phyloP scores from a whole-genome alignment of 2,888 invertebrate species.

The Synergus gifuensis region DNA sequence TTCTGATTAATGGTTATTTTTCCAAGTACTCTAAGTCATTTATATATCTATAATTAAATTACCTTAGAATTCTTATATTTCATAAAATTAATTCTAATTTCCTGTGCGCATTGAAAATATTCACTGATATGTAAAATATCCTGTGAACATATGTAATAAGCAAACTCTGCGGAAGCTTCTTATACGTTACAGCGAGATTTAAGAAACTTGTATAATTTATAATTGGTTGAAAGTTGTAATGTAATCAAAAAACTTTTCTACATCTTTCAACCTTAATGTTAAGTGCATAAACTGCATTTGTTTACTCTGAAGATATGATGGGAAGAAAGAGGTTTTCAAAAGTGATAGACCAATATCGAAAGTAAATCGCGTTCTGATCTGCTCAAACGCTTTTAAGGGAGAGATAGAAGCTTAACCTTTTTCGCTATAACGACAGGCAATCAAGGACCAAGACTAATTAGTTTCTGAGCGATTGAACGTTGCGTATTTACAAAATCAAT shows the following conservation, averaged over 20 bases:
- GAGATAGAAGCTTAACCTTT: slow-evolving; percentile 4
- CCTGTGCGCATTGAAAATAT: neutral
- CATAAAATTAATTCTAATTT: neutral
- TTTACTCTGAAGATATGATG: neutral
- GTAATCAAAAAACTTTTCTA: slow-evolving; percentile 1
- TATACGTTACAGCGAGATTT: neutral
- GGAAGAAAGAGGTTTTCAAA: neutral
- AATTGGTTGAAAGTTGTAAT: slow-evolving; percentile 8
- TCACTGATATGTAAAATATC: neutral
- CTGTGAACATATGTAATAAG: neutral
- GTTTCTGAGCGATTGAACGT: slow-evolving; percentile 49
- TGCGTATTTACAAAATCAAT: slow-evolving; percentile 15
- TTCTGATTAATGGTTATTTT: neutral
- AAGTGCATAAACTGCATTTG: neutral
- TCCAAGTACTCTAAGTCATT: neutral
- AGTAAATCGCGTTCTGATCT: slow-evolving; percentile 27
- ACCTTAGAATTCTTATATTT: neutral
- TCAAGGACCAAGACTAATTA: slow-evolving; percentile 69
- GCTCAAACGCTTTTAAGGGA: slow-evolving; percentile 22
- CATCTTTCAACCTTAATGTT: neutral
- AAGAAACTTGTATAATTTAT: neutral
- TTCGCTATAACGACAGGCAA: slow-evolving; percentile 44
- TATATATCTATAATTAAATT: neutral
- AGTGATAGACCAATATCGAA: slow-evolving; percentile 30
- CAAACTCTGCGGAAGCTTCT: neutral